phyloP scores from a whole-genome alignment of 2,888 invertebrate genomes.

The Athrips mouffetella region DNA sequence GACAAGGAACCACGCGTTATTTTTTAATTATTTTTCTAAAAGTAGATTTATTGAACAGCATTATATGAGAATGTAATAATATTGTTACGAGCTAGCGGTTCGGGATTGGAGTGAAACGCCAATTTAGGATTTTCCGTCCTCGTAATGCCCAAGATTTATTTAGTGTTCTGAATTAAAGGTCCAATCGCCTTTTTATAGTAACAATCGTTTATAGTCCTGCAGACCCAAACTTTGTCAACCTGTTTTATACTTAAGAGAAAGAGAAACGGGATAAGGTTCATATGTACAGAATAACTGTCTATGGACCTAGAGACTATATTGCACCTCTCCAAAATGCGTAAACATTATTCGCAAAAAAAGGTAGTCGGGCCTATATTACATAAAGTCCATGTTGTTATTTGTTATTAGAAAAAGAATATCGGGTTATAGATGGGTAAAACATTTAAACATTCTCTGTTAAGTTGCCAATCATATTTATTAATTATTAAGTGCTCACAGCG shows the following conservation, averaged over 20 bases:
- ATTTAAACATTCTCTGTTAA: slow-evolving; percentile 3
- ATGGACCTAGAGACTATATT: not conserved
- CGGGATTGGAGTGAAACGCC: no score
- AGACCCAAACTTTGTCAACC: slow-evolving; percentile 11
- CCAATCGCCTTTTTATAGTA: slow-evolving; percentile 13
- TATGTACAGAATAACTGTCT: not conserved
- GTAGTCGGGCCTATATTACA: not conserved
- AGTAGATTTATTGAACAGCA: no score
- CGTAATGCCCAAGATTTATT: slow-evolving; percentile 7
- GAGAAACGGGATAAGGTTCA: slow-evolving; percentile 2
- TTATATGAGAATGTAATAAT: no score
- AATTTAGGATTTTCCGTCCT: no score
- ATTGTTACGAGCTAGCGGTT: no score
- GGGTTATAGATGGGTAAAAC: not conserved
- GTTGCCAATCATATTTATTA: slow-evolving; percentile 1
- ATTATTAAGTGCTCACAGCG: not conserved
- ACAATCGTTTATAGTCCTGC: slow-evolving; percentile 8
- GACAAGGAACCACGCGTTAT: no score
- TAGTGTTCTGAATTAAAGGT: not conserved
- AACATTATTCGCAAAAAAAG: slow-evolving; percentile 4
- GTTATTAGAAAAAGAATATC: slow-evolving; percentile 5
- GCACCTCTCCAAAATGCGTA: slow-evolving; percentile 1
- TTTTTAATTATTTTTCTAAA: no score
- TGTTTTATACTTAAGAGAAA: slow-evolving; percentile 1
- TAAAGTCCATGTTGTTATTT: not conserved